Conservation (phyloP, 2,888 invertebrate genomes). For the Tetheella fluctuosa region DNA sequence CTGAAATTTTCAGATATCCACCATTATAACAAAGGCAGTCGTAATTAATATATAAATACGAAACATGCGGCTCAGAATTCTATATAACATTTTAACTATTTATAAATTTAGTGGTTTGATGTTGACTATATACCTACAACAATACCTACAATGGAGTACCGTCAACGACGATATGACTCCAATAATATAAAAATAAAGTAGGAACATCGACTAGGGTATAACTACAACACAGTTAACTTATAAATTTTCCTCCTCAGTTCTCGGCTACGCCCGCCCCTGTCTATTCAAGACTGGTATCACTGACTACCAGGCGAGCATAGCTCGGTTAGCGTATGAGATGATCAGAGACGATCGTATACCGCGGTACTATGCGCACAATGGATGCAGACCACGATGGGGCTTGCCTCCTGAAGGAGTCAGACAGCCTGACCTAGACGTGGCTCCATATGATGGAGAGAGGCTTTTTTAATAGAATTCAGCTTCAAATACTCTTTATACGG, state of each 20-base stretch:
- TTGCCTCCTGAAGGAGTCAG: slow-evolving; percentile 66
- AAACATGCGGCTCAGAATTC: too few relatives aligned
- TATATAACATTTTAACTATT: too few relatives aligned
- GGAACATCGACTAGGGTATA: slow-evolving; percentile 7
- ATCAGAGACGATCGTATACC: slow-evolving; percentile 69
- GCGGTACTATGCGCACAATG: slow-evolving; percentile 63
- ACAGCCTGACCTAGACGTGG: slow-evolving; percentile 69
- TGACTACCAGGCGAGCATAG: slow-evolving; percentile 70
- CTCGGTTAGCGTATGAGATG: slow-evolving; percentile 72
- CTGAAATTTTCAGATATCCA: too few relatives aligned
- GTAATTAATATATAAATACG: too few relatives aligned
- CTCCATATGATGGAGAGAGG: slow-evolving; percentile 70
- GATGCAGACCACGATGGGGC: slow-evolving; percentile 68
- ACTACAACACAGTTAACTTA: neutral
- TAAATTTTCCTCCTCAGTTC: slow-evolving; percentile 42
- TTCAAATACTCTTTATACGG: neutral
- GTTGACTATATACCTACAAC: too few relatives aligned
- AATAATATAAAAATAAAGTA: neutral
- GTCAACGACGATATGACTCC: too few relatives aligned
- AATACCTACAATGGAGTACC: too few relatives aligned
- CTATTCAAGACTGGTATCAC: slow-evolving; percentile 66
- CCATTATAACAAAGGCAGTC: too few relatives aligned
- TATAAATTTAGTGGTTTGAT: too few relatives aligned
- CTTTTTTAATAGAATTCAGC: slow-evolving; percentile 58
- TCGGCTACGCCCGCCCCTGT: slow-evolving; percentile 65